Conservation (phyloP, 1,140 invertebrate genomes). For the Oreohelix idahoensis region DNA sequence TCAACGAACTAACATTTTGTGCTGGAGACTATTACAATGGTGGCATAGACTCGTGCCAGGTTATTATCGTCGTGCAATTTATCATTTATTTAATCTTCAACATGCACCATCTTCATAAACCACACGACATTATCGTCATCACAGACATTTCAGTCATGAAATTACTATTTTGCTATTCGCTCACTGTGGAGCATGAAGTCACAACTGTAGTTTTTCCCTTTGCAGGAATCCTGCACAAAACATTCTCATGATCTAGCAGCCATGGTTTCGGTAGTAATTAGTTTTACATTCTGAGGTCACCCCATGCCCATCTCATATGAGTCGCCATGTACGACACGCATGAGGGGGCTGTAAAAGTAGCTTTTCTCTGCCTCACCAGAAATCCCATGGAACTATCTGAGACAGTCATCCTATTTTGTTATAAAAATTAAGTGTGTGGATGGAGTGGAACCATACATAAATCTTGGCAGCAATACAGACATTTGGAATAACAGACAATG, state of each 20-base stretch:
- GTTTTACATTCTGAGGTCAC: neutral
- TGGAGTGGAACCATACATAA: no score
- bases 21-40: slow-evolving; percentile 29
- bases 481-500: no score
- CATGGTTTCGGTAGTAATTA: neutral
- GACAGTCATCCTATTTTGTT: no score
- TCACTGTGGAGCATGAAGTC: no score
- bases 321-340: no score
- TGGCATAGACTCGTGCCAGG: slow-evolving; percentile 25
- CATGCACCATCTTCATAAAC: neutral
- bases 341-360: no score
- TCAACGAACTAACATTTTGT: slow-evolving; percentile 26
- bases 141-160: neutral
- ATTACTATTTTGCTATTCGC: neutral
- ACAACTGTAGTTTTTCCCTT: no score
- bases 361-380: no score
- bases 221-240: no score
- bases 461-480: no score
- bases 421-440: no score
- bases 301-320: neutral
- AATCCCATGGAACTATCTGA: no score
- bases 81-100: neutral
- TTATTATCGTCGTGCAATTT: neutral
- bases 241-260: neutral
- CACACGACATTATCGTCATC: neutral